Base-by-base conservation (phyloP, 2,113 vertebrate genomes). In the Carettochelys insculpta region DNA sequence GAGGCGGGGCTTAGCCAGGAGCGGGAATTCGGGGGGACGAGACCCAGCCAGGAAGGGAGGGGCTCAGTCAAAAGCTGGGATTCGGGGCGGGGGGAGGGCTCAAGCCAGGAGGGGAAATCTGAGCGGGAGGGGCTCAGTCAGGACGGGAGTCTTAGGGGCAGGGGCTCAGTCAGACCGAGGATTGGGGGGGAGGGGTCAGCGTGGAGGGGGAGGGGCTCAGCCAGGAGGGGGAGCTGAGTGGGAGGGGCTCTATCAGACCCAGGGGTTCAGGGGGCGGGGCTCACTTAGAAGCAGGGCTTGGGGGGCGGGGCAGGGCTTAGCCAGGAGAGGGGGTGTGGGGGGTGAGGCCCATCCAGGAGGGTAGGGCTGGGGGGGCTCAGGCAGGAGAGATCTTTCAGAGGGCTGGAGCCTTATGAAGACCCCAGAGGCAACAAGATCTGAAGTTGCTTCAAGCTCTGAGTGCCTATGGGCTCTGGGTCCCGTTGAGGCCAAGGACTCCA, bases 201-300 rank as follows among this genome's bases (percentile, higher is more conserved):
- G 38, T n/a, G 11, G 25, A 22, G 24, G 11, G 5, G 45, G 61
- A 54, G 85, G 17, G 79, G 76, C 41, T 52, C 80, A 89, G 89
- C 54, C 85, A 96, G 95, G 85, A 82, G 87, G 79, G 51, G n/a
- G 90, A n/a, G n/a, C n/a, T n/a, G n/a, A n/a, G 82, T 90, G 92
- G 92, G 96, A 95, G 85, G 80, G 85, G 77, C 43, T 31, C 88
- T 83, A 90, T 11, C 10, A 89, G 65, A 43, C n/a, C 24, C 29
- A 38, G 79, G 17, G 27, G 65, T 13, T 77, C 41, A 27, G 19
- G 71, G 65, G 73, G 38, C 47, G 65, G 52, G 81, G 24, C 31
- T 10, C 11, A 25, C 41, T 8, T 25, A 77, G 68, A 19, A 34
- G 43, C 34, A 48, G 68, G 56, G 47, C 5, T 27, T 11, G 17